Base-by-base conservation (phyloP, 2,113 vertebrate species). In the Urocitellus parryii region DNA sequence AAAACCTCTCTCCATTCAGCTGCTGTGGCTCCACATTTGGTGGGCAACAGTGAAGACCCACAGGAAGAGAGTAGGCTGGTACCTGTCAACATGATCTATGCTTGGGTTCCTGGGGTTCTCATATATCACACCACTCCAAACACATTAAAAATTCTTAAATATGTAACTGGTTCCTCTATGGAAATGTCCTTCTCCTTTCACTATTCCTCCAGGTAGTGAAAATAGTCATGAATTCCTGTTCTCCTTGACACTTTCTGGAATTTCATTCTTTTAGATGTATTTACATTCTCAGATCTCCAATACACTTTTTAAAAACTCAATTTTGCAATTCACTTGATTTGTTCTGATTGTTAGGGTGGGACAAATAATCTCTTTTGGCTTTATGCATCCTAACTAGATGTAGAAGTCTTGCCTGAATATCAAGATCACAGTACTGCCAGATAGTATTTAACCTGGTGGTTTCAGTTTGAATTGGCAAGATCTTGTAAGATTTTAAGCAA, bases 331-430 rank as follows among this genome's bases (percentile, higher is more conserved):
- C 80, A 76, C 53, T 1, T 51, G 5, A 58, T 20, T 86, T 61
- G 77, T 53, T 61, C 14, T 84, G 51, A 3, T 74, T 67, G 25
- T 34, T 72, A 70, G 29, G 13, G 42, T 37, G 5, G 2, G 5
- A 70, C 22, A 51, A 8, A 9, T 5, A 48, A 72, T 79, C 42
- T 86, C 51, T 63, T 65, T 45, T 73, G 67, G 16, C 4, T 79
- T 61, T 67, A 20, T 25, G 16, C 0, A 12, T 74, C n/a, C 24
- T 24, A 72, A 67, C 17, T 42, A 65, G 9, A 78, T 61, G 11
- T 9, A 92, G 27, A 78, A 95, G 32, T 70, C 45, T 53, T 87
- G 58, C 25, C n/a, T 88, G 24, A 63, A 85, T 73, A 78, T 90
- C 17, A 68, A 83, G 72, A 56, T 86, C 48, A 89, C 20, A 53